Evolutionary conservation across 2,888 invertebrate species (phyloP), one percentile per base, ranked within the genome.

Genomic region (Drosophila parthenogenetica): DNA sequence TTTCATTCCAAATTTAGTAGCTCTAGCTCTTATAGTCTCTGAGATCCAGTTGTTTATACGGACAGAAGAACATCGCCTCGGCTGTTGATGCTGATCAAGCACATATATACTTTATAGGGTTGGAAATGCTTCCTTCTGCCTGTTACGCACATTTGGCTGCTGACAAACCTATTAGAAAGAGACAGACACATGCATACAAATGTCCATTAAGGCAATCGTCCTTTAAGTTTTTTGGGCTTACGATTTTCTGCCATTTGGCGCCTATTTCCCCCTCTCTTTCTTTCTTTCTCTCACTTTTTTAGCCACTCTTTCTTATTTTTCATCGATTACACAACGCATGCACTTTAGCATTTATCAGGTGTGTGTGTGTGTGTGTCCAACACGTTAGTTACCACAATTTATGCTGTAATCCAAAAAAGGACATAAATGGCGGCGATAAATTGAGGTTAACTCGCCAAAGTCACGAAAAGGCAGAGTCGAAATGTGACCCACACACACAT

Each of bases 391-490:
- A 72, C 81, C 89, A 75, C 84, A 83, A 85, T 87, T 88, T 88
- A 83, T 85, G 81, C 83, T 81, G 85, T 86, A 85, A 87, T 88
- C 89, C 81, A 84, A 83, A 88, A 79, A 79, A 79, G 84, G 77
- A 81, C 89, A 88, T 81, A 88, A 85, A 88, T 88, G 87, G 89
- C 84, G 81, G 79, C 89, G 84, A 85, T 88, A 85, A 85, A 85
- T 88, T 85, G 85, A 88, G 85, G 85, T 85, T 85, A 85, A 85
- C 89, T 84, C 89, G 89, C 87, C 77, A 77, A 88, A 85, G 87
- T 85, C 85, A 85, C 84, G 82, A 79, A 87, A 77, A 69, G 77
- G 78, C 69, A 67, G 69, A 71, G 57, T 72, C 81, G 69, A 70
- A 87, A 76, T 72, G 69, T 62, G 54, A 60, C 54, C 55, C 60